Base-by-base conservation (phyloP, 1,140 invertebrate species). In the Orius insidiosus region DNA sequence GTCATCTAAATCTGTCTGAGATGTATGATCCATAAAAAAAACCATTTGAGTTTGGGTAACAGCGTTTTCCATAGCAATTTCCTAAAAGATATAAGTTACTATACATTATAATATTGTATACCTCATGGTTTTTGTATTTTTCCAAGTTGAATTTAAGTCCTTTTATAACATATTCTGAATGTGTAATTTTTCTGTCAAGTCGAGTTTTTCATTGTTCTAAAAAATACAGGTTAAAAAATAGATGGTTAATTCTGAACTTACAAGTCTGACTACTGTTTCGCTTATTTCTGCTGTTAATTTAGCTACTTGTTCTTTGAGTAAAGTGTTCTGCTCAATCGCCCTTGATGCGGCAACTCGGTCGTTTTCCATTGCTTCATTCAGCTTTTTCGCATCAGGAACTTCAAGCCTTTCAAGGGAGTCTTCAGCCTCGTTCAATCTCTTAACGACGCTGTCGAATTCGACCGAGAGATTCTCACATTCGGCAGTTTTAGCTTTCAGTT, bases 331-430 rank as follows among this genome's bases (percentile, higher is more conserved):
- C 39, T 78, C 70, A 5, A 94, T 74, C 15, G 93, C 92, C 53
- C 86, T 71, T 42, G 89, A 84, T 41, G 93, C 86, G 19, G 90
- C 90, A 16, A 54, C 71, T 66, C 93, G 90, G 62, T 97, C 90
- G 62, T 87, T 90, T 64, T 96, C 82, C 60, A 90, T 81, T 39
- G 80, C 78, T 37, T 78, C 79, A 52, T 84, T 64, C 31, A 95
- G 66, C 14, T 57, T 32, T 36, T 67, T 62, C 48, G 71, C 65
- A 56, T 83, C 76, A 1, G 75, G 70, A 54, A 68, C 68, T 46
- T 80, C 69, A 4, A 64, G 46, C 49, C 55, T 60, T 33, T 61
- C 58, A 42, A 54, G 61, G 53, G 65, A 62, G 39, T 53, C 53
- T 46, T 66, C 63, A 40, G 60, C 57, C 32, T 52, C 45, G 11